A percentile compares a stretch with the other conserved stretches of the same genome.
These are phyloP conservation scores for Nycticorax nycticorax DNA, from an alignment of 2,113 vertebrate genomes.

Conservation along the genomic window DNA sequence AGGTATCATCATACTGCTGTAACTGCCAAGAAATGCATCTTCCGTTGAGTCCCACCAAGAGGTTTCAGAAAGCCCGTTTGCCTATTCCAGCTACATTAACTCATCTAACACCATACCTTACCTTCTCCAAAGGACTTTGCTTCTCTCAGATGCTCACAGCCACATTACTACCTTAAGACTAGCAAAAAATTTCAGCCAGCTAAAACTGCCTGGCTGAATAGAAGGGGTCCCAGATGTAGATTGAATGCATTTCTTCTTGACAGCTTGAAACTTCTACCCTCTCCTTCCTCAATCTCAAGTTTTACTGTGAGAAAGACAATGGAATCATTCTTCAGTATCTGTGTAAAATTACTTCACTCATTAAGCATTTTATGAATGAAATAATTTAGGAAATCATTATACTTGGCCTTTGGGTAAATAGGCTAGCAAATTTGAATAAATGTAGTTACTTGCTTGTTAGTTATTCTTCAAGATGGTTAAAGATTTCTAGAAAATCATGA, in stretches of 20 bases:
- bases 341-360: not conserved
- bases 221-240: not conserved
- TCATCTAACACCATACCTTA: not conserved
- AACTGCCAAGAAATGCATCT: not conserved
- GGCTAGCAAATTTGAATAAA: not conserved
- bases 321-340: not conserved
- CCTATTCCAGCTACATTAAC: not conserved
- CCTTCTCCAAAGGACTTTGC: not conserved
- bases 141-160: not conserved
- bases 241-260: not conserved
- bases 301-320: not conserved
- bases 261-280: not conserved
- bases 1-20: not conserved
- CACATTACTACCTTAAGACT: not conserved
- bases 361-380: slow-evolving; percentile 24
- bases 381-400: not conserved
- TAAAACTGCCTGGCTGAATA: not conserved
- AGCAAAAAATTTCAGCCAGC: not conserved
- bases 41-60: not conserved
- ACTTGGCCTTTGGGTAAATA: slow-evolving; percentile 28
- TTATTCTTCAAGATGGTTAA: slow-evolving; percentile 9
- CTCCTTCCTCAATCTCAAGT: not conserved
- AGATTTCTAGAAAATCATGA: not conserved
- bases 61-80: not conserved
- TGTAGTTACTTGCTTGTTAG: slow-evolving; percentile 3